Base-by-base conservation (phyloP, 2,113 vertebrate genomes). In the Oreocharis arfaki region DNA sequence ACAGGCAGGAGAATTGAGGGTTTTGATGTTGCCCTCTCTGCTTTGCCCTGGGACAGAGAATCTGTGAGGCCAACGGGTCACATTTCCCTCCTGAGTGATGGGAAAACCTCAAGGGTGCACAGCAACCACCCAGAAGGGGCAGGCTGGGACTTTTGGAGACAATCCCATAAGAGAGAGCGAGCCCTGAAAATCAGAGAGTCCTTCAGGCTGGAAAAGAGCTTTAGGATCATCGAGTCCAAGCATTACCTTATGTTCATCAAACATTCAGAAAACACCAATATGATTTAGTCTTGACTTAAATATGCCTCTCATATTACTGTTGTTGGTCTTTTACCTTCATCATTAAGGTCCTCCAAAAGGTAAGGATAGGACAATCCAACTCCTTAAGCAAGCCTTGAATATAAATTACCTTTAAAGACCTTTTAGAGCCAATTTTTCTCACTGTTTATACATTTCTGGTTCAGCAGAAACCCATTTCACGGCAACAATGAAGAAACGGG, bases 21-120 rank as follows among this genome's bases (percentile, higher is more conserved):
- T 4, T 73, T 39, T 41, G 53, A 0, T 32, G 81, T 13, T 73
- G 42, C 13, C 19, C 7, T 10, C 44, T 37, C 82, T 71, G n/a
- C 53, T 50, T 15, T 46, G 24, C 64, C 35, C 35, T 27, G 4
- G 6, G 11, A 46, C 44, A 50, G 13, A 16, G 3, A 21, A 53
- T 6, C 44, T 2, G 0, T 4, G 22, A 26, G 55, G 8, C 28
- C 33, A 16, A 0, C 1, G 14, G 60, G 22, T 16, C 70, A 73
- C 5, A 3, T 47, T 84, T 77, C 35, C 23, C 8, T 69, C 24
- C 41, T 6, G 42, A 42, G 26, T 10, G 52, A 27, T 12, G 50
- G 90, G 32, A 53, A 84, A 78, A 55, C 4, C 41, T 88, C 52
- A 19, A 3, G 16, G 6, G 47, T 42, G 21, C 47, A 33, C 16